phyloP scores from a whole-genome alignment of 2,888 invertebrate species.

The Ormia ochracea region DNA sequence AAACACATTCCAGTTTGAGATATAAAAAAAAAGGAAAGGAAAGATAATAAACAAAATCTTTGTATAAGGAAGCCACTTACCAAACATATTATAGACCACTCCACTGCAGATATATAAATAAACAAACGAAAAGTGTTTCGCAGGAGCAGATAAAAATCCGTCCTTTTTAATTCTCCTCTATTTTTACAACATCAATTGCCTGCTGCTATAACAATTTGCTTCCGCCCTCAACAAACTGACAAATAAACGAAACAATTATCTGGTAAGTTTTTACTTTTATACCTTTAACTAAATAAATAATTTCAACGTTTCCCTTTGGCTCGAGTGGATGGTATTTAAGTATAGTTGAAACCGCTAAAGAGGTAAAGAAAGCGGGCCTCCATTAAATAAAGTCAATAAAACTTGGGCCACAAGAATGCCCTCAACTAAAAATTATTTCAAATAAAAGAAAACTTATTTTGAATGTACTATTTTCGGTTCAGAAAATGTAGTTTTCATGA shows the following conservation, averaged over 20 bases:
- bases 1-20: not conserved
- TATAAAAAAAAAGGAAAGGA: slow-evolving; percentile 1
- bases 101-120: not conserved
- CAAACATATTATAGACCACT: not conserved
- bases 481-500: too few species aligned
- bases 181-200: not conserved
- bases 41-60: not conserved
- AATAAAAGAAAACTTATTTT: too few species aligned
- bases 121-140: not conserved
- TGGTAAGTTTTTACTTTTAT: slow-evolving; percentile 26
- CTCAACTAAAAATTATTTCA: too few species aligned
- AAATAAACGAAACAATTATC: slow-evolving; percentile 6
- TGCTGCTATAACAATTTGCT: not conserved
- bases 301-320: too few species aligned
- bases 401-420: too few species aligned
- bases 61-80: not conserved
- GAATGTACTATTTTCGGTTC: too few species aligned
- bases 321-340: too few species aligned
- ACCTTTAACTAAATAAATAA: not conserved
- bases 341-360: too few species aligned
- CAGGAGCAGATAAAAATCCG: slow-evolving; percentile 6
- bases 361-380: too few species aligned
- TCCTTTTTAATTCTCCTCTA: slow-evolving; percentile 10
- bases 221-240: not conserved
- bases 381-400: too few species aligned